A percentile compares a stretch with the other conserved stretches of the same genome.
These are phyloP conservation scores for Saccopteryx bilineata DNA, from an alignment of 2,113 vertebrate genomes.

Conservation along the genomic window DNA sequence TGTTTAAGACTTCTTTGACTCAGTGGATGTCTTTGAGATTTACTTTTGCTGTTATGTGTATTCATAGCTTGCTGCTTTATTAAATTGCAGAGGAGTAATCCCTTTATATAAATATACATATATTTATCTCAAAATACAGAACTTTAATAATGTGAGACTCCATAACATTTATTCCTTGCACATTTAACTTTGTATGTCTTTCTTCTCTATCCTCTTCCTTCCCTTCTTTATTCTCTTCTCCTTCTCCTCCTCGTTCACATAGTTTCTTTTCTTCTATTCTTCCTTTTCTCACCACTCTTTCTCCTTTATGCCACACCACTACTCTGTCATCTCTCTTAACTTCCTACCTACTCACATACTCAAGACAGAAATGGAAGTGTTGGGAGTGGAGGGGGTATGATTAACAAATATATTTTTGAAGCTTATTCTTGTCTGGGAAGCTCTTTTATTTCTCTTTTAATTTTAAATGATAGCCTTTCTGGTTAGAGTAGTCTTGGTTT, in stretches of 20 bases:
- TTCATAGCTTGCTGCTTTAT: neutral
- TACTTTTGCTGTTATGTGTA: neutral
- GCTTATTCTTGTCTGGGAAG: too few relatives aligned
- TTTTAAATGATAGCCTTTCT: too few relatives aligned
- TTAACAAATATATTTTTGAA: neutral
- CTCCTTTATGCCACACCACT: too few relatives aligned
- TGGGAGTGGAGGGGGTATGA: too few relatives aligned
- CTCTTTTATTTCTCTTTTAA: too few relatives aligned
- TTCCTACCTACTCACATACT: neutral
- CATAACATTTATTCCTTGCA: neutral
- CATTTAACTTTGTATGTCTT: neutral
- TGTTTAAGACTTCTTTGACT: neutral
- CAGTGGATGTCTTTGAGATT: neutral
- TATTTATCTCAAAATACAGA: neutral
- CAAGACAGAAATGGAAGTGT: neutral
- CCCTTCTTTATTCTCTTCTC: neutral
- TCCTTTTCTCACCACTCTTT: neutral
- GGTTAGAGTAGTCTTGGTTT: too few relatives aligned
- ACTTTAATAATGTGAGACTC: neutral
- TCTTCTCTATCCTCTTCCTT: neutral
- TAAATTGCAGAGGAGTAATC: neutral
- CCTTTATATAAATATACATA: neutral
- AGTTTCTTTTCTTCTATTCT: neutral
- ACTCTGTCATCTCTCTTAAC: too few relatives aligned
- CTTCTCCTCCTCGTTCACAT: too few relatives aligned